Conservation (phyloP, 2,113 vertebrate species). For the Orycteropus afer region DNA sequence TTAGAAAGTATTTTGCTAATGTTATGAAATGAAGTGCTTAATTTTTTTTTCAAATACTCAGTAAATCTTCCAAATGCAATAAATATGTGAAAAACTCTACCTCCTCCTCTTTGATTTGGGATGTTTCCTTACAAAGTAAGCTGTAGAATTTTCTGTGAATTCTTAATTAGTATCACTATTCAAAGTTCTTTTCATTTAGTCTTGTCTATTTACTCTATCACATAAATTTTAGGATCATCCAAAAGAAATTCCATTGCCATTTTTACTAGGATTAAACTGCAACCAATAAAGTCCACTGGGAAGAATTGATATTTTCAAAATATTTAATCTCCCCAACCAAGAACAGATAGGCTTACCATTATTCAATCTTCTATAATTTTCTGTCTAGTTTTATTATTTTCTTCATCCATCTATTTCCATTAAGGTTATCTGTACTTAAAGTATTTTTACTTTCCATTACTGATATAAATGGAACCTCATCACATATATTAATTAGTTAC, state of each 20-base stretch:
- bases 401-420: background rate
- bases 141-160: conserved; percentile 23
- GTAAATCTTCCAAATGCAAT: background rate
- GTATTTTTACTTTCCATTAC: background rate
- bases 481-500: background rate
- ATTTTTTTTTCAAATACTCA: background rate
- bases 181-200: conserved; percentile 22
- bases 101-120: background rate
- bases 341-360: background rate
- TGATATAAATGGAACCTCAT: background rate
- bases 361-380: background rate
- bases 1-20: conserved; percentile 13
- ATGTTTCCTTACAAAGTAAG: background rate
- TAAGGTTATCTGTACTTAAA: background rate
- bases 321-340: background rate
- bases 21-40: background rate
- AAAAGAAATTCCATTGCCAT: background rate
- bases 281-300: background rate
- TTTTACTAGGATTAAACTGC: background rate
- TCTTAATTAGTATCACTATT: conserved; percentile 19
- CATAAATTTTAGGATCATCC: background rate
- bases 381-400: conserved; percentile 22
- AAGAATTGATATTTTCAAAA: conserved; percentile 14
- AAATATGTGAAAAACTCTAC: background rate
- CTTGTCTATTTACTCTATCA: background rate